Conservation (phyloP, 2,888 invertebrate genomes). For the Dynastes grantii region DNA sequence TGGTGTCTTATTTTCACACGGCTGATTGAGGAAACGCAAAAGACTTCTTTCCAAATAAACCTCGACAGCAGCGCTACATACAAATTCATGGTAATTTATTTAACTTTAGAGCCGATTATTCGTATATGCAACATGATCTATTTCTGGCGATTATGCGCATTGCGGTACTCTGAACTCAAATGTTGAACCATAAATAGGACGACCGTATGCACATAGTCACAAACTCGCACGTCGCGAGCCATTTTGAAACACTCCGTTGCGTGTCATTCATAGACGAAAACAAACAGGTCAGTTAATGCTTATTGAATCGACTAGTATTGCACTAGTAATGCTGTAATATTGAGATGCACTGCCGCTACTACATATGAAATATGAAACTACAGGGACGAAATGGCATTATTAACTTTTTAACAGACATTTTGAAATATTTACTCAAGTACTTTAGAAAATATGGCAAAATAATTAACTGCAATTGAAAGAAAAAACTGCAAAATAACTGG, state of each 20-base stretch:
- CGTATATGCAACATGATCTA: slow-evolving; percentile 41
- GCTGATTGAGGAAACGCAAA: slow-evolving; percentile 41
- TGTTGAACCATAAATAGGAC: slow-evolving; percentile 54
- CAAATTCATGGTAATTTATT: slow-evolving; percentile 41
- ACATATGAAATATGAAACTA: background rate
- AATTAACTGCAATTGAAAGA: too few relatives aligned
- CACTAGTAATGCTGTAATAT: background rate
- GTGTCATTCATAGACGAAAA: too few relatives aligned
- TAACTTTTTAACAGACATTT: background rate
- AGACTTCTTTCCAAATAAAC: slow-evolving; percentile 40
- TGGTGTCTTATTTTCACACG: slow-evolving; percentile 35
- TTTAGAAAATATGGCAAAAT: too few relatives aligned
- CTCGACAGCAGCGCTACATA: slow-evolving; percentile 8
- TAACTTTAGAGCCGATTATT: slow-evolving; percentile 19
- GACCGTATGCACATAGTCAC: background rate
- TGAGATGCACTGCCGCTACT: background rate
- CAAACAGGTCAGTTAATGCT: background rate
- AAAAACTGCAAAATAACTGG: too few relatives aligned
- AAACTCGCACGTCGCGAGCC: background rate
- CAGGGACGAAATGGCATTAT: background rate
- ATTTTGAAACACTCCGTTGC: slow-evolving; percentile 31
- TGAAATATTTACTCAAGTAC: too few relatives aligned
- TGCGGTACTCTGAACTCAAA: slow-evolving; percentile 51
- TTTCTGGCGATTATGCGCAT: slow-evolving; percentile 43
- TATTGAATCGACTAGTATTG: background rate